phyloP scores from a whole-genome alignment of 1,140 invertebrate species.

The Pseudomyrmex gracilis region DNA sequence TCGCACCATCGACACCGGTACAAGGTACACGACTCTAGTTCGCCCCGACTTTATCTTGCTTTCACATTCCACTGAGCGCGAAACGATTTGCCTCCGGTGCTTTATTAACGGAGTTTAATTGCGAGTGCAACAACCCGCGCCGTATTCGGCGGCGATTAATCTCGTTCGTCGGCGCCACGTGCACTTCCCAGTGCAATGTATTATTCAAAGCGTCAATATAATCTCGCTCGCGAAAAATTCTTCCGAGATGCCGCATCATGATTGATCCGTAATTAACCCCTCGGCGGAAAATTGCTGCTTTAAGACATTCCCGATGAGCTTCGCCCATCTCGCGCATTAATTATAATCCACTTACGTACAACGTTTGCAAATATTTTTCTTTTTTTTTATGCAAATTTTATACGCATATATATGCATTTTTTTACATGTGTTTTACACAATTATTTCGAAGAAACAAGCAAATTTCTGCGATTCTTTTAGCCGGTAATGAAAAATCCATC shows the following conservation, averaged over 20 bases:
- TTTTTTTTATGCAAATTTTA: no score
- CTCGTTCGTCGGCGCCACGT: conserved; percentile 76
- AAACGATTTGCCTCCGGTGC: conserved; percentile 78
- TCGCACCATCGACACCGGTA: conserved; percentile 22
- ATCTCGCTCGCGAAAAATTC: conserved; percentile 36
- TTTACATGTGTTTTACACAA: no score
- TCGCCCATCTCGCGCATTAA: conserved; percentile 3
- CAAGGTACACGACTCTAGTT: conserved; percentile 29
- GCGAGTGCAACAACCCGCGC: conserved; percentile 75
- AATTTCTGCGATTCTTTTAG: not conserved
- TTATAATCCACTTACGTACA: not conserved
- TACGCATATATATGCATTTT: no score
- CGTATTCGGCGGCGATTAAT: conserved; percentile 76
- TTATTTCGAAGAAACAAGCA: no score
- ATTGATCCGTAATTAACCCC: conserved; percentile 49
- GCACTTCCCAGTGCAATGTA: conserved; percentile 62
- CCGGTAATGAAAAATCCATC: not conserved
- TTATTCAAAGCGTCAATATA: conserved; percentile 38
- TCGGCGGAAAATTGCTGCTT: conserved; percentile 4
- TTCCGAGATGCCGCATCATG: not conserved
- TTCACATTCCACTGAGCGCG: conserved; percentile 78
- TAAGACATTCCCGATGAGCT: not conserved
- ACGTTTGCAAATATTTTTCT: no score
- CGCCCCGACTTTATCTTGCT: conserved; percentile 75
- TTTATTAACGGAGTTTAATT: conserved; percentile 81